A percentile compares a stretch with the other conserved stretches of the same genome.
Evolutionary conservation across 2,113 vertebrate species (phyloP).

Genomic region (Apistogramma diplotaenia): DNA sequence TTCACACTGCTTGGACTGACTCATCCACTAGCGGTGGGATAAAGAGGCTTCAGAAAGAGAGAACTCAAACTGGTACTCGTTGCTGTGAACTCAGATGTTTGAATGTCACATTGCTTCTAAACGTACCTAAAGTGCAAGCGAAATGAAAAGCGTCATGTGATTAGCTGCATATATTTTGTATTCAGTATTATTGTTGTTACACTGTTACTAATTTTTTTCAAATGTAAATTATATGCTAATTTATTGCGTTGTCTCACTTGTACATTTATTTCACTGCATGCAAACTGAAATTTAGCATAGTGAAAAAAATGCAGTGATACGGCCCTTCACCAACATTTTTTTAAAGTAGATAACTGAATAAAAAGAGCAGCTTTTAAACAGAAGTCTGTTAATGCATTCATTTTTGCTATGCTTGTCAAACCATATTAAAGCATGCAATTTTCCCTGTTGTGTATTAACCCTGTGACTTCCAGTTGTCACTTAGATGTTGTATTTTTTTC

Average conservation of each 20-base stretch:
- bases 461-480: too few relatives aligned
- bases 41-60: slow-evolving; percentile 45
- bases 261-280: slow-evolving; percentile 90
- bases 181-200: slow-evolving; percentile 98
- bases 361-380: slow-evolving; percentile 84
- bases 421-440: neutral
- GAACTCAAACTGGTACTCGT: slow-evolving; percentile 71
- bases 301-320: slow-evolving; percentile 85
- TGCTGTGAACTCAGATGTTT: slow-evolving; percentile 82
- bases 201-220: slow-evolving; percentile 93
- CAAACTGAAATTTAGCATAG: slow-evolving; percentile 86
- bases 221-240: slow-evolving; percentile 99
- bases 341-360: slow-evolving; percentile 87
- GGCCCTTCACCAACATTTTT: slow-evolving; percentile 82
- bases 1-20: slow-evolving; percentile 66
- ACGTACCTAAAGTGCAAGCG: slow-evolving; percentile 84
- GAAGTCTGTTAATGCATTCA: slow-evolving; percentile 30
- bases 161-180: slow-evolving; percentile 98
- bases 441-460: neutral
- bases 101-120: slow-evolving; percentile 91
- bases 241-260: slow-evolving; percentile 96
- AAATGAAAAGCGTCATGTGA: slow-evolving; percentile 83
- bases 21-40: slow-evolving; percentile 58
- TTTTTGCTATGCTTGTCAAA: neutral
- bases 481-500: neutral